phyloP scores from a whole-genome alignment of 2,888 invertebrate species.

The Galerucella pusilla region DNA sequence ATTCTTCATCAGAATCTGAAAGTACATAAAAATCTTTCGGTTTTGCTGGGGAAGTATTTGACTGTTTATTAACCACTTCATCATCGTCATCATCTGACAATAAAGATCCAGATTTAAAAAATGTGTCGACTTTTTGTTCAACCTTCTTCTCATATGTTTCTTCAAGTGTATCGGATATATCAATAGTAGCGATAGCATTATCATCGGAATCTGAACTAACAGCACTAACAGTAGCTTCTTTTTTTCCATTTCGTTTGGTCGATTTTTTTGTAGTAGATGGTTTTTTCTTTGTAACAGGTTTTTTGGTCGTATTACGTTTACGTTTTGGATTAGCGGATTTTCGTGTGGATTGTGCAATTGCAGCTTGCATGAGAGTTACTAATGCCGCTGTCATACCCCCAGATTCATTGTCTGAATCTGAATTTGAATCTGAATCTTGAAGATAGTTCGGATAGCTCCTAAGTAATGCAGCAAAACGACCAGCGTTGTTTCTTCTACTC shows the following conservation, averaged over 20 bases:
- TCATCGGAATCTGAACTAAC: background rate
- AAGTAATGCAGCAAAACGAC: background rate
- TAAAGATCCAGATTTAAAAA: slow-evolving; percentile 29
- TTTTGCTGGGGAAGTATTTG: background rate
- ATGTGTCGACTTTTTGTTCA: slow-evolving; percentile 23
- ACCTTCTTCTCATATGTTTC: slow-evolving; percentile 14
- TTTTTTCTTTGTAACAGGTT: background rate
- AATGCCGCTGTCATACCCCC: background rate
- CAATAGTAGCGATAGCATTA: background rate
- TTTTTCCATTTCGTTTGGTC: background rate
- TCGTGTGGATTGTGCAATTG: background rate
- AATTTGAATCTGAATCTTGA: slow-evolving; percentile 1
- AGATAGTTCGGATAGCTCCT: background rate
- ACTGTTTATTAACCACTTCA: background rate
- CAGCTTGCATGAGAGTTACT: background rate
- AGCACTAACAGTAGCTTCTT: background rate
- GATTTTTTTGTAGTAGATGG: background rate
- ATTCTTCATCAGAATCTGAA: slow-evolving; percentile 34
- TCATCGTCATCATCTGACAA: slow-evolving; percentile 33
- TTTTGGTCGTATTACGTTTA: background rate
- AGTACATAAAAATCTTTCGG: slow-evolving; percentile 28
- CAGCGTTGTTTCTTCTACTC: slow-evolving; percentile 6
- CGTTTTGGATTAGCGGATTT: background rate
- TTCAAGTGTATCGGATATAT: background rate
- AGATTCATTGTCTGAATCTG: slow-evolving; percentile 9